Conservation (phyloP, 2,113 vertebrate genomes). For the Hepsetus odoe region DNA sequence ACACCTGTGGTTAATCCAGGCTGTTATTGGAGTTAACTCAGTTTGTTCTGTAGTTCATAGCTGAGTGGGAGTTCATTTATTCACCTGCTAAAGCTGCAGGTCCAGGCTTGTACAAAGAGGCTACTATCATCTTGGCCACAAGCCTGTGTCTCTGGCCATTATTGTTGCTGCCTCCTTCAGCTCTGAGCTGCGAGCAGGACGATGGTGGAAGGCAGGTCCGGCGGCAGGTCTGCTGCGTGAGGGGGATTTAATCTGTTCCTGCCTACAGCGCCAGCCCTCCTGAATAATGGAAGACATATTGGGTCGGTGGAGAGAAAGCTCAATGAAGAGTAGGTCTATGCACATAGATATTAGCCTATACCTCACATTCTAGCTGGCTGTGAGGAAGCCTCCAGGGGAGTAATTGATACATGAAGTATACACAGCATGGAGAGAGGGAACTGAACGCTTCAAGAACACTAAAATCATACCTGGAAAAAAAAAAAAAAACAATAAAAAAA, state of each 20-base stretch:
- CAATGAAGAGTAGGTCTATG: conserved; percentile 40
- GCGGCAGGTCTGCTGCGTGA: conserved; percentile 55
- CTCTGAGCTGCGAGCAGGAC: conserved; percentile 26
- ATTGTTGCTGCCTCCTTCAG: conserved; percentile 22
- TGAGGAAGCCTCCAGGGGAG: conserved; percentile 21
- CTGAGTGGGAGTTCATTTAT: conserved; percentile 42
- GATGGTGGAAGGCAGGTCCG: conserved; percentile 29
- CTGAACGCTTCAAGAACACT: conserved; percentile 5
- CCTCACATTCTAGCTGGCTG: conserved; percentile 27
- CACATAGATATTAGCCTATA: conserved; percentile 32
- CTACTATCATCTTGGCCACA: conserved; percentile 41
- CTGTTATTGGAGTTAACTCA: conserved; percentile 44
- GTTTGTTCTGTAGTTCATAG: conserved; percentile 13
- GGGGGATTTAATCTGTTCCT: conserved; percentile 74
- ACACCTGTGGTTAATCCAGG: not conserved
- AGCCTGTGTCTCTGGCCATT: conserved; percentile 3
- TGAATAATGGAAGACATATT: conserved; percentile 74
- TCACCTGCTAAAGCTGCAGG: conserved; percentile 28
- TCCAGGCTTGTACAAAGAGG: conserved; percentile 20
- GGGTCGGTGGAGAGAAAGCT: conserved; percentile 60
- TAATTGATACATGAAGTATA: conserved; percentile 21
- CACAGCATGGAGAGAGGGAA: not conserved
- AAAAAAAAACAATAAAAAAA: not conserved
- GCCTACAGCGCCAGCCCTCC: conserved; percentile 42
- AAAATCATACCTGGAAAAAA: not conserved